phyloP scores from a whole-genome alignment of 2,888 invertebrate species.

The Synergus japonicus region DNA sequence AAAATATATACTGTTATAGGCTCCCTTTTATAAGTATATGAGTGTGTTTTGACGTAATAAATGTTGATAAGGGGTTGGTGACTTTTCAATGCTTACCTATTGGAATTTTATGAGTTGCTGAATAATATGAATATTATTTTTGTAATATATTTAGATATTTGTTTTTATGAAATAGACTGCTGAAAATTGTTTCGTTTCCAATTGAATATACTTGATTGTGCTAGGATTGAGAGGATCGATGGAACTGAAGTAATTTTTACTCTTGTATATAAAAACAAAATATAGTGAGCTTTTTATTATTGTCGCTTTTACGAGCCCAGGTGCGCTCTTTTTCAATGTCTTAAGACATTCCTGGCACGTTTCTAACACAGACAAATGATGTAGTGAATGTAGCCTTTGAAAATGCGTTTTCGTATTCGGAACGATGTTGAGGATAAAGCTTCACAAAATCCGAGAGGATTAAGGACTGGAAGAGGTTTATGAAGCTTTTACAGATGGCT shows the following conservation, averaged over 20 bases:
- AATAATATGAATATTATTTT: not conserved
- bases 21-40: not conserved
- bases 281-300: not conserved
- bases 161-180: not conserved
- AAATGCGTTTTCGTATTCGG: slow-evolving; percentile 1
- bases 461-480: slow-evolving; percentile 7
- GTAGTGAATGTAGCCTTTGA: not conserved
- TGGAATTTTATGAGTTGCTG: not conserved
- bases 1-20: slow-evolving; percentile 1
- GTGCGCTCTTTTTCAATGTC: not conserved
- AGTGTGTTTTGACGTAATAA: not conserved
- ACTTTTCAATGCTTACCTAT: not conserved
- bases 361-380: slow-evolving; percentile 47
- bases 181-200: not conserved
- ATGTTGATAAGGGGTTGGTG: not conserved
- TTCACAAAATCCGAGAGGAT: slow-evolving; percentile 1
- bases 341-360: slow-evolving; percentile 35
- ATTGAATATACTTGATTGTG: not conserved
- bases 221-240: not conserved
- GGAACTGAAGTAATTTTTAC: not conserved
- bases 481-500: not conserved
- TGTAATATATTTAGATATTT: too few relatives aligned
- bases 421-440: slow-evolving; percentile 23
- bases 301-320: slow-evolving; percentile 1
- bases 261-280: not conserved